A percentile compares a stretch with the other conserved stretches of the same genome.
Conservation (phyloP, 2,888 invertebrate species). For the Latheticus oryzae region DNA sequence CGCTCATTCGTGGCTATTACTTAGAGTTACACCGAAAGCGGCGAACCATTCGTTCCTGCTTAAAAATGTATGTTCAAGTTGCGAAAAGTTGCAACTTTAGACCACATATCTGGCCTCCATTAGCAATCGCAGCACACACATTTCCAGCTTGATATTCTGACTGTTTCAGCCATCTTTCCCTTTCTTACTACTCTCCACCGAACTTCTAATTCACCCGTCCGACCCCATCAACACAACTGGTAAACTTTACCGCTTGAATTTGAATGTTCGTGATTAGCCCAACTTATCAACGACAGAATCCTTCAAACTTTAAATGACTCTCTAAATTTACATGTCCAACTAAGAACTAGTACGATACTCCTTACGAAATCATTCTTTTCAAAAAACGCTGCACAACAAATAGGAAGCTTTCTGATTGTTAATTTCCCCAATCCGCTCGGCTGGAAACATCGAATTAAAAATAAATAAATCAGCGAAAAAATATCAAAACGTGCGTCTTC, state of each 20-base stretch:
- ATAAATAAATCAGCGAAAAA: slow-evolving; percentile 1
- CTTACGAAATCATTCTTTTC: no score
- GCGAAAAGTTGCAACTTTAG: slow-evolving; percentile 30
- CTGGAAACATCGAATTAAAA: slow-evolving; percentile 10
- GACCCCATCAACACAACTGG: slow-evolving; percentile 52
- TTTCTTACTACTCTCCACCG: slow-evolving; percentile 45
- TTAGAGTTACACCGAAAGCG: slow-evolving; percentile 27
- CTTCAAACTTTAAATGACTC: slow-evolving; percentile 51
- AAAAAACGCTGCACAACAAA: no score
- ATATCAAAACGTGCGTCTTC: slow-evolving; percentile 4
- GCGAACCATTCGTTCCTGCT: slow-evolving; percentile 15
- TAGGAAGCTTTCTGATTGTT: no score
- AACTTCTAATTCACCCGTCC: slow-evolving; percentile 51
- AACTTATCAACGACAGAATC: slow-evolving; percentile 51
- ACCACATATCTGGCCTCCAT: slow-evolving; percentile 45
- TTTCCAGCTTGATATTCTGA: slow-evolving; percentile 52
- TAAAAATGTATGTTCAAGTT: slow-evolving; percentile 39
- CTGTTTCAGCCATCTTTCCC: slow-evolving; percentile 46
- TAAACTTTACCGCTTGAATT: slow-evolving; percentile 54
- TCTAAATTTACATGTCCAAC: slow-evolving; percentile 42
- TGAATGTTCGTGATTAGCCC: slow-evolving; percentile 54
- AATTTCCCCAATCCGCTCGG: neutral
- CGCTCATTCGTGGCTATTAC: slow-evolving; percentile 39
- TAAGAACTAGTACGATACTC: slow-evolving; percentile 22
- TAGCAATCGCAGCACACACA: slow-evolving; percentile 51